Conservation (phyloP, 2,888 invertebrate species). For the Limnephilus rhombicus region DNA sequence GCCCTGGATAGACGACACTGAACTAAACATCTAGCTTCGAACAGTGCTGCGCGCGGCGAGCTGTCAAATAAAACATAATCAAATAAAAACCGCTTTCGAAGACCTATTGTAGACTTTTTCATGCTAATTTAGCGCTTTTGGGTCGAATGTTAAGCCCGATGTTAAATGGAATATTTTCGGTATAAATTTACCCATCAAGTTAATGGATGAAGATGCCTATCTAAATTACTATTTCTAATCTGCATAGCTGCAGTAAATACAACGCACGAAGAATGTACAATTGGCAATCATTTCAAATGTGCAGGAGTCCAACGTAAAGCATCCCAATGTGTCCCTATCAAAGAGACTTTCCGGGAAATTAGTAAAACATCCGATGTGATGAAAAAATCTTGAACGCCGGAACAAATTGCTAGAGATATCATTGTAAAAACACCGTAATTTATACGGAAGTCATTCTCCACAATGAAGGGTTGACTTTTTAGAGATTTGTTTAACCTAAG, state of each 20-base stretch:
- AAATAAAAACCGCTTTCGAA: constrained; percentile 27
- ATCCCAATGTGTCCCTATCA: no score
- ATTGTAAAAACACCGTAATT: no score
- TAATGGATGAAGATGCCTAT: background rate
- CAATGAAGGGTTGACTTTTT: no score
- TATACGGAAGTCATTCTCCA: no score
- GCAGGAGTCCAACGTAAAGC: no score
- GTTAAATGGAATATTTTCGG: background rate
- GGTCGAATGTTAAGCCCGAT: constrained; percentile 19
- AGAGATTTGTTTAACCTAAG: no score
- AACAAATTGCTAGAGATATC: no score
- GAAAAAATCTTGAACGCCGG: no score
- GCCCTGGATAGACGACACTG: background rate
- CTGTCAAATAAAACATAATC: constrained; percentile 28
- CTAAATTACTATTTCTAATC: background rate
- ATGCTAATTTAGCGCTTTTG: background rate
- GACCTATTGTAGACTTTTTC: constrained; percentile 20
- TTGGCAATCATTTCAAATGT: no score
- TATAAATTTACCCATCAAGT: background rate
- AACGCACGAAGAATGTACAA: no score
- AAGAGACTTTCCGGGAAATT: no score
- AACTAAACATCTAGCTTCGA: background rate
- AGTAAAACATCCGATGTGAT: no score
- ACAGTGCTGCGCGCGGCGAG: background rate
- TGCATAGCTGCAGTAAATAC: background rate